Evolutionary conservation across 2,113 vertebrate genomes (phyloP).

Genomic region (Pimephales promelas): DNA sequence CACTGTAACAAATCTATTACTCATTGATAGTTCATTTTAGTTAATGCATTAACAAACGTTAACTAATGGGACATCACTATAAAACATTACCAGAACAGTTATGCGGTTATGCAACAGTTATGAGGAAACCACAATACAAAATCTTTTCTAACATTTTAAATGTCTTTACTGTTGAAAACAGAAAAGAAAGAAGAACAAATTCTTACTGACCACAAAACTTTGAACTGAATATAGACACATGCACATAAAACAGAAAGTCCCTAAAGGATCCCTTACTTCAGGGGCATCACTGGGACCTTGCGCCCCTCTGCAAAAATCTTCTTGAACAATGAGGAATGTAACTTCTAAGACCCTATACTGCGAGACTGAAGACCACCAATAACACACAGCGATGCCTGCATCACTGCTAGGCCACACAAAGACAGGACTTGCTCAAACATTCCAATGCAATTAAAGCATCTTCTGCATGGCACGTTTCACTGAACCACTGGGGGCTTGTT

Average conservation of each 20-base stretch:
- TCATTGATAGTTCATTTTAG: too few species aligned
- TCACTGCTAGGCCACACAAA: constrained; percentile 65
- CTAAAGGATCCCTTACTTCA: neutral
- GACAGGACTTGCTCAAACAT: constrained; percentile 67
- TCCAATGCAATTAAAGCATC: constrained; percentile 73
- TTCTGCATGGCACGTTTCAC: constrained; percentile 66
- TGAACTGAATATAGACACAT: neutral
- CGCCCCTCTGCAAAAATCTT: constrained; percentile 47
- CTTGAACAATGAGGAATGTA: constrained; percentile 53
- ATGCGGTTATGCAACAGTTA: too few species aligned
- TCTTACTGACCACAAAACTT: too few species aligned
- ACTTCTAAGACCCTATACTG: constrained; percentile 32
- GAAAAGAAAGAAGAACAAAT: too few species aligned
- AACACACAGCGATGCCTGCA: constrained; percentile 48
- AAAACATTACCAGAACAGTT: too few species aligned
- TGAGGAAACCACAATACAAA: too few species aligned
- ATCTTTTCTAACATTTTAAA: too few species aligned
- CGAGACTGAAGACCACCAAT: constrained; percentile 38
- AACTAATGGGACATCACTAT: too few species aligned
- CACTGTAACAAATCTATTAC: too few species aligned
- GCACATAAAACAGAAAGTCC: neutral
- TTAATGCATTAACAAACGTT: too few species aligned
- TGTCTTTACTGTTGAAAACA: too few species aligned
- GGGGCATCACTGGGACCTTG: constrained; percentile 9
- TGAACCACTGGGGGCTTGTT: constrained; percentile 62